Evolutionary conservation across 2,888 invertebrate genomes (phyloP).

Genomic region (Conomelus anceps): DNA sequence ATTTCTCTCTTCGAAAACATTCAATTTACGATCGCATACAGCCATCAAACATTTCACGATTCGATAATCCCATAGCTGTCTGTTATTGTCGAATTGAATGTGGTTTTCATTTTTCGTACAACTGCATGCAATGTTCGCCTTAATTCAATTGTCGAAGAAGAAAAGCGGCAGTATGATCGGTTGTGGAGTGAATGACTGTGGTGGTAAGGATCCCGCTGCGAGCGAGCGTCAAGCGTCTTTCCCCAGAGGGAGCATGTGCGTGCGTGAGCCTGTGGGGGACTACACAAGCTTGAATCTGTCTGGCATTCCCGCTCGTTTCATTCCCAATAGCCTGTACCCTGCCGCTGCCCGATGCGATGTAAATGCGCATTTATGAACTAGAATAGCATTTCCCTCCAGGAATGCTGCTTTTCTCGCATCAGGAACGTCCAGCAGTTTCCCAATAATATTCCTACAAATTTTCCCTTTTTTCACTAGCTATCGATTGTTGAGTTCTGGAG

Average conservation of each 20-base stretch:
- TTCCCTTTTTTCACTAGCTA: neutral
- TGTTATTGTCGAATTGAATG: neutral
- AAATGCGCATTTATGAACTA: neutral
- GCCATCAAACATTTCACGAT: neutral
- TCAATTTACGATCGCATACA: neutral
- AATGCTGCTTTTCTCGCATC: neutral
- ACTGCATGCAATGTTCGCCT: neutral
- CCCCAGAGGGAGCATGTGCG: no score
- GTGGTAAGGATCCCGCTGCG: neutral
- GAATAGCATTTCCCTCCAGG: neutral
- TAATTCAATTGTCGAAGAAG: neutral
- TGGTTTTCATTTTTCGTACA: neutral
- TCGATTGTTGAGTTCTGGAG: neutral
- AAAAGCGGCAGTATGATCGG: neutral
- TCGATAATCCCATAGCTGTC: neutral
- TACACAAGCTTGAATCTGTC: no score
- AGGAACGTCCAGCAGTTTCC: neutral
- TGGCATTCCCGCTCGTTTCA: neutral
- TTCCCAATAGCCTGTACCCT: neutral
- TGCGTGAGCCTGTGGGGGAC: no score
- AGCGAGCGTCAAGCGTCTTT: no score
- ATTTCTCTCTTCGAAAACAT: neutral
- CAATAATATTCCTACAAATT: neutral
- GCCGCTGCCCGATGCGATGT: no score
- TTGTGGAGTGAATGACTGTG: no score